Base-by-base conservation (phyloP, 2,113 vertebrate species). In the Zosterops japonicus region DNA sequence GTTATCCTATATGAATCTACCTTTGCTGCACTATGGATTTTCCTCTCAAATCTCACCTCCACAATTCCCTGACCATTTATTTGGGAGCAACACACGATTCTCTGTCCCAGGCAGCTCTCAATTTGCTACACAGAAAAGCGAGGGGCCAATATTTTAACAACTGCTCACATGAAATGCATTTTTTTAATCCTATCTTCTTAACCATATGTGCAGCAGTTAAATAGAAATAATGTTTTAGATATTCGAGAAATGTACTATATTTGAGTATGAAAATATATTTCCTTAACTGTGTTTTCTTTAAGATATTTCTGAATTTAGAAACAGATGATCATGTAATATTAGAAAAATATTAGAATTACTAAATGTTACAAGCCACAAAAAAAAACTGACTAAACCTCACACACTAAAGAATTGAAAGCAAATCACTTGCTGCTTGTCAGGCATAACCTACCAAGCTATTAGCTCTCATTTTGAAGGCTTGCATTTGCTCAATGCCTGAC, bases 401-500 rank as follows among this genome's bases (percentile, higher is more conserved):
- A 68, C n/a, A 31, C 16, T 57, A 21, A 55, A 35, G 46, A 72
- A 61, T 31, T 79, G 19, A 53, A 57, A 61, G 25, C 1, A 1
- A 69, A 87, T 64, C 23, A 49, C 50, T 84, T 53, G 49, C 65
- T 2, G 4, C 67, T 76, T 88, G 75, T 80, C 75, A 94, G 63
- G 64, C 50, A 52, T 28, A 84, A 93, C 57, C 50, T 77, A 42
- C 55, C 87, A 93, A 80, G 49, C 63, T 89, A 80, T 92, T 94
- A 89, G 56, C 68, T 87, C 46, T 85, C 76, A 81, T 72, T 90
- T 44, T 49, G 71, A 84, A 89, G 55, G 50, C 42, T 35, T 50
- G 36, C 31, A 31, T 72, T 95, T 83, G 82, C 59, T 88, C 87
- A 67, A 6, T 52, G 63, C 39, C 71, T 91, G 91, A 95, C 93